These are phyloP conservation scores for Nasonovia ribisnigri DNA, from an alignment of 2,888 invertebrate species.

Conservation along the genomic window DNA sequence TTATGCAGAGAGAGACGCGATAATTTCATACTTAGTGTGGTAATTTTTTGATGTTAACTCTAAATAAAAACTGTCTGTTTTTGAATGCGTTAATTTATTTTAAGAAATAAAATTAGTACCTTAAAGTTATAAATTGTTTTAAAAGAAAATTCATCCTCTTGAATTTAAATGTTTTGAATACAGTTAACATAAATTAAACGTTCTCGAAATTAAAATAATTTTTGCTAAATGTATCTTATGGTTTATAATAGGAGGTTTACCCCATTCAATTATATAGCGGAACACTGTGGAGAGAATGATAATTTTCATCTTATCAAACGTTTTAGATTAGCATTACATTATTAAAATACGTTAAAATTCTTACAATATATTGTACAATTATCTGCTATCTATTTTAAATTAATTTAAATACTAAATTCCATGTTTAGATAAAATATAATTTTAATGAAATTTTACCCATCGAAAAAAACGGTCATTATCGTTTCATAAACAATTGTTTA, in stretches of 20 bases:
- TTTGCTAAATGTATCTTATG: neutral
- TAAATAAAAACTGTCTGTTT: neutral
- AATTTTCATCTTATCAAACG: neutral
- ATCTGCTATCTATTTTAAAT: neutral
- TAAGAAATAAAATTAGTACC: neutral
- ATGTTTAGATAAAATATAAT: neutral
- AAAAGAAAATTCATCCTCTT: neutral
- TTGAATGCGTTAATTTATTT: neutral
- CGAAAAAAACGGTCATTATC: neutral
- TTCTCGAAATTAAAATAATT: constrained; percentile 22
- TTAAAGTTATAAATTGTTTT: constrained; percentile 9
- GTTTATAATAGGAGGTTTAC: neutral
- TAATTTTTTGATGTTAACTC: neutral
- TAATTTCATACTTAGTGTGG: neutral
- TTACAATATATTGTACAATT: neutral
- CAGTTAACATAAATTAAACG: constrained; percentile 32
- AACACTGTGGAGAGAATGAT: neutral
- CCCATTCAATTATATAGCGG: neutral
- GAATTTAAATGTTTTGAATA: constrained; percentile 24
- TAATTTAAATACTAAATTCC: neutral
- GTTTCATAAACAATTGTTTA: neutral
- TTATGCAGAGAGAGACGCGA: neutral
- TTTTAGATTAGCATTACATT: neutral
- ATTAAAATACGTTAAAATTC: neutral
- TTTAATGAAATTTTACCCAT: neutral